These are phyloP conservation scores for Tyto alba DNA, from an alignment of 2,113 vertebrate species.

Conservation along the genomic window DNA sequence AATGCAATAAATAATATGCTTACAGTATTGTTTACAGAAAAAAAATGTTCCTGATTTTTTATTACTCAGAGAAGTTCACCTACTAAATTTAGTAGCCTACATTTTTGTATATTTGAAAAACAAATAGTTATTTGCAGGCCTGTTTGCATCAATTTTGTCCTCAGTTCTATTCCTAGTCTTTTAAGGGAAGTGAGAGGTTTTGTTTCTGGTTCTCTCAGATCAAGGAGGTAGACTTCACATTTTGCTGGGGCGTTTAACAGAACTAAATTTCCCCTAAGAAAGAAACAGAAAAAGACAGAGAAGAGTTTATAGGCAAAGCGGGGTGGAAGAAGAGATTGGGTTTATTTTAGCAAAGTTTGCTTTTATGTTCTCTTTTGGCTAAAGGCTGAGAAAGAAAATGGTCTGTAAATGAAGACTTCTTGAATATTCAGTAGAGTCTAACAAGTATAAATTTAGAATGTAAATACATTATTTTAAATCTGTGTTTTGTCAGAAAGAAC, in stretches of 20 bases:
- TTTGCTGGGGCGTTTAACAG: background rate
- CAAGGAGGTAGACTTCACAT: background rate
- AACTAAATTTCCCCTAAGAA: background rate
- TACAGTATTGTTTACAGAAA: background rate
- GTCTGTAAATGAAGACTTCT: background rate
- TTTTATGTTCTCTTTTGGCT: background rate
- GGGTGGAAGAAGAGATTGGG: background rate
- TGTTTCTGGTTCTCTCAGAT: conserved; percentile 13
- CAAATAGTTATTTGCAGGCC: background rate
- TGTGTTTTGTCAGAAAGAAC: background rate
- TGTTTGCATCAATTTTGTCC: background rate
- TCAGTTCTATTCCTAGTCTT: conserved; percentile 12
- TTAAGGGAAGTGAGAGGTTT: background rate
- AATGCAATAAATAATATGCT: background rate
- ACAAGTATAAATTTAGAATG: background rate
- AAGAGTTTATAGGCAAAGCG: background rate
- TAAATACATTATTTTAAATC: background rate
- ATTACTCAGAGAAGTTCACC: background rate
- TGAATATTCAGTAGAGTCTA: background rate
- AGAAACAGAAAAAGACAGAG: background rate
- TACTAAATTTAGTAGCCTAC: background rate
- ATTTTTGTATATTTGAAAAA: background rate
- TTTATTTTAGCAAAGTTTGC: background rate
- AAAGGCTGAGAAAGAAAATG: background rate
- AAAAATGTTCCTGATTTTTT: background rate